phyloP scores from a whole-genome alignment of 2,113 vertebrate genomes.

The Salvelinus namaycush region DNA sequence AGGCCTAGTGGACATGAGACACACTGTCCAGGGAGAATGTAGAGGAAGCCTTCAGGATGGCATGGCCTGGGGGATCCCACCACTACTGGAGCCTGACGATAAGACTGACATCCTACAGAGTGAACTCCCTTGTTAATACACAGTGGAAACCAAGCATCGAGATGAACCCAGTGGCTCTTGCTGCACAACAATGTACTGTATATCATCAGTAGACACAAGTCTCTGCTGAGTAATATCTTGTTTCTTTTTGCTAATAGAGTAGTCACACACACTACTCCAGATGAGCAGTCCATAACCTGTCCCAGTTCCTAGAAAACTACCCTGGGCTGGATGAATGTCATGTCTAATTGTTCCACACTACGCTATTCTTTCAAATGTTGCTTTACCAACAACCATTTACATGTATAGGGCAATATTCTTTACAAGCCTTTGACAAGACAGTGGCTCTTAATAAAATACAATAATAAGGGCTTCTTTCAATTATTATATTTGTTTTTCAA shows the following conservation, averaged over 20 bases:
- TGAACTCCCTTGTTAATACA: background rate
- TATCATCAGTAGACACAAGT: background rate
- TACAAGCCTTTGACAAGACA: too few species aligned
- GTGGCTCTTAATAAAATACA: too few species aligned
- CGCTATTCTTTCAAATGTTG: too few species aligned
- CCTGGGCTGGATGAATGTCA: conserved; percentile 67
- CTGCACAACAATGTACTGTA: background rate
- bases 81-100: conserved; percentile 91
- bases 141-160: background rate
- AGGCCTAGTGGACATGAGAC: conserved; percentile 83
- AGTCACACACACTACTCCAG: conserved; percentile 78
- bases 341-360: too few species aligned
- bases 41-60: conserved; percentile 81
- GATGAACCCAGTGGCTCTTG: background rate
- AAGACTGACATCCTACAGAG: conserved; percentile 13
- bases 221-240: background rate
- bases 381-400: too few species aligned
- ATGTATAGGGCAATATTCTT: too few species aligned
- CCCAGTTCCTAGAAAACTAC: conserved; percentile 83
- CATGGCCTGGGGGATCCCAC: conserved; percentile 78
- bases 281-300: conserved; percentile 86
- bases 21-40: conserved; percentile 80
- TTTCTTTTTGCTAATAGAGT: conserved; percentile 64
- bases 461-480: too few species aligned
- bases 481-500: background rate